These are phyloP conservation scores for Eufriesea mexicana DNA, from an alignment of 1,140 invertebrate species.

Conservation along the genomic window DNA sequence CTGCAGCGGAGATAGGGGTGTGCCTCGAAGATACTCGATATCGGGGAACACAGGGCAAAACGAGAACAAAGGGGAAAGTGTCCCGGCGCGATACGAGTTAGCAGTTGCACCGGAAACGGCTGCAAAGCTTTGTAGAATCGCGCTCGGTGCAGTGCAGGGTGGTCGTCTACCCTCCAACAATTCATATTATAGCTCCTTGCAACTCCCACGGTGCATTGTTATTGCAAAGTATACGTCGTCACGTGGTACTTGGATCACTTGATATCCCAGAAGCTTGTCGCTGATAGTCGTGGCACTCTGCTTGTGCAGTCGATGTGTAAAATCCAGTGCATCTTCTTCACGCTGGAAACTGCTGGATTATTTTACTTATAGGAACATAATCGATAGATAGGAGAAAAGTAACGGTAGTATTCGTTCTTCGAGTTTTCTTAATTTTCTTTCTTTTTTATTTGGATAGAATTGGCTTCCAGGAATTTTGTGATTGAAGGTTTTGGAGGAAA, in stretches of 20 bases:
- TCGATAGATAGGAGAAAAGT: no score
- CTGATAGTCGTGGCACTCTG: neutral
- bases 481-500: no score
- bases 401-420: no score
- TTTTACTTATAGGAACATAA: no score
- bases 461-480: no score
- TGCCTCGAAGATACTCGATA: constrained; percentile 40
- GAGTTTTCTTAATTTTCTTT: no score
- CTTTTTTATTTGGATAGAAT: no score
- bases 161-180: neutral
- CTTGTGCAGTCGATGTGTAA: neutral
- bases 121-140: constrained; percentile 39
- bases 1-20: constrained; percentile 4
- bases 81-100: constrained; percentile 20
- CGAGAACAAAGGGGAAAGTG: constrained; percentile 41
- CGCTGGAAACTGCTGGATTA: neutral
- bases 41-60: constrained; percentile 30
- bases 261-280: neutral
- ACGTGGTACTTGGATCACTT: neutral
- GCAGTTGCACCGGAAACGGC: constrained; percentile 20
- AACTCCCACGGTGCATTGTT: neutral
- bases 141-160: neutral
- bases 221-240: neutral
- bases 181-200: constrained; percentile 15
- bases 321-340: neutral